phyloP scores from a whole-genome alignment of 1,140 invertebrate species.

The Philopotamus ludificatus region DNA sequence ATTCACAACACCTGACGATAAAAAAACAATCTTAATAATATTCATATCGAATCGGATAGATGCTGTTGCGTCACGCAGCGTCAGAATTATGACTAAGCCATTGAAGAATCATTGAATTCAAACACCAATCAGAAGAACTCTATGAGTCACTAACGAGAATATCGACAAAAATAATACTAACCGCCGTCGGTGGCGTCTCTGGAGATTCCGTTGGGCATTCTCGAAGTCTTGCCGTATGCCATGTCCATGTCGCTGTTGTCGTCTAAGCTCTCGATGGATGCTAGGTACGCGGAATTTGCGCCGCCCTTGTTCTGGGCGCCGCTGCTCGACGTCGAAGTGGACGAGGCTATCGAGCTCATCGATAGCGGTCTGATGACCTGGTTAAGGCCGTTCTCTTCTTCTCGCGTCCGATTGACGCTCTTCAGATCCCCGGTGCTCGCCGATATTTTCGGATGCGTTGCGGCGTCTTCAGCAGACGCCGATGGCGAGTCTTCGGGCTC shows the following conservation, averaged over 20 bases:
- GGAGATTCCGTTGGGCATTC: constrained; percentile 10
- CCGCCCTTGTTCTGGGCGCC: constrained; percentile 59
- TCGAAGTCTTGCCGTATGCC: constrained; percentile 34
- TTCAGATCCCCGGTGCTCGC: constrained; percentile 50
- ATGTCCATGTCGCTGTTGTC: constrained; percentile 61
- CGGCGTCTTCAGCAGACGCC: constrained; percentile 45
- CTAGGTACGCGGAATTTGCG: constrained; percentile 67
- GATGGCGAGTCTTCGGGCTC: constrained; percentile 50
- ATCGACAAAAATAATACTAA: constrained; percentile 7
- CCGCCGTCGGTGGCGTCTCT: constrained; percentile 28
- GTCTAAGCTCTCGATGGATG: constrained; percentile 76
- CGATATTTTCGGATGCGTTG: constrained; percentile 42
- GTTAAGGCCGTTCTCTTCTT: constrained; percentile 43
- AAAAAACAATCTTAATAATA: not conserved
- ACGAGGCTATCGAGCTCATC: constrained; percentile 79
- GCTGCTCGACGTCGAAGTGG: constrained; percentile 68
- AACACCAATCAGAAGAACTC: not conserved
- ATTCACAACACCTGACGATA: not conserved
- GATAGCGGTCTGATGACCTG: constrained; percentile 66
- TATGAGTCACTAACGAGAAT: not conserved
- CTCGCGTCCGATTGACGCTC: constrained; percentile 43
- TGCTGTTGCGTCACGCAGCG: not conserved
- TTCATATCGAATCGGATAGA: too few species aligned
- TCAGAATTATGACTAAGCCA: not conserved
- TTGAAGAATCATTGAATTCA: not conserved